Evolutionary conservation across 2,797 vertebrate genomes (phyloP), one percentile per base, ranked within the genome.

Genomic region (Prionace glauca): DNA sequence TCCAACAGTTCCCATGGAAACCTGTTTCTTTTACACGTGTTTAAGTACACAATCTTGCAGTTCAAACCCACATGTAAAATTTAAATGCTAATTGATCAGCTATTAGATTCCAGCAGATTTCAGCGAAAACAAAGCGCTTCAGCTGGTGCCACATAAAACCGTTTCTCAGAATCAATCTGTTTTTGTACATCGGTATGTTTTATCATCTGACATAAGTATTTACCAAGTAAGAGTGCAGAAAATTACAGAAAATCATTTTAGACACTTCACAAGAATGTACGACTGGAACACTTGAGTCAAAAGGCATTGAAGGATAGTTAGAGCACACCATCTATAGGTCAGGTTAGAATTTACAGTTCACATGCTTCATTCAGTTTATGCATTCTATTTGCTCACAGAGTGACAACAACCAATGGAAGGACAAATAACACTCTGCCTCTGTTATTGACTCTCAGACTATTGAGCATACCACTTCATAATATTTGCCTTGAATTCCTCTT

Each of bases 291-390:
- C 16, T n/a, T 67, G 20, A 45, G 81, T 45, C 81, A 84, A 22
- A 84, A 84, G 81, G 18, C 41, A 84, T 45, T 18, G n/a, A 41
- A 69, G 2, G n/a, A 67, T 92, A 69, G n/a, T 24, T 69, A 24
- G 18, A 41, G 36, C n/a, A 41, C 65, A 69, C 90, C 90, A 92
- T 24, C 90, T 92, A 92, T 69, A 22, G 90, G 90, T 92, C n/a
- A 92, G 12, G n/a, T 24, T 41, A 69, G 65, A 92, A 69, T 41
- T 65, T 92, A 41, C 90, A 92, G 36, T 41, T 67, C 3, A 41
- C n/a, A 12, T n/a, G n/a, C 7, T 92, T 62, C 29, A 12, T 9
- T 14, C 29, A 9, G 41, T 24, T 45, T 1, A 45, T 45, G 7
- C 0, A 45, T 45, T 84, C 45, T 84, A 10, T 92, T 67, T 92